These are phyloP conservation scores for Hemistola chrysoprasaria DNA, from an alignment of 2,888 invertebrate genomes.

Conservation along the genomic window DNA sequence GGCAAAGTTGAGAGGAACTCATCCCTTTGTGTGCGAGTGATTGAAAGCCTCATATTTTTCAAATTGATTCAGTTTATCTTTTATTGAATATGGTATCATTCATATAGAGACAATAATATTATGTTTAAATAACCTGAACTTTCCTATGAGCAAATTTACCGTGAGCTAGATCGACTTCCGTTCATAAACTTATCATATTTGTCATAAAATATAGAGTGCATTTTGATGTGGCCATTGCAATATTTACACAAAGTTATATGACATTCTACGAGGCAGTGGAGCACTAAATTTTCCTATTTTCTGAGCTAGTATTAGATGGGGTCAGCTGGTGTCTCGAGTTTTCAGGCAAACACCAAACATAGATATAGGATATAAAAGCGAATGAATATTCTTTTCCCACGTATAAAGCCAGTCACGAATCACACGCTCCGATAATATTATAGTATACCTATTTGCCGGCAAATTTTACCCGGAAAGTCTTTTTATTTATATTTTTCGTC, in stretches of 20 bases:
- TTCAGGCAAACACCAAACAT: no score
- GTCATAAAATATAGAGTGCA: constrained; percentile 11
- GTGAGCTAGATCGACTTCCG: background rate
- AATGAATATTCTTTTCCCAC: no score
- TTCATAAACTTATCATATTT: constrained; percentile 3
- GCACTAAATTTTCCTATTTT: constrained; percentile 5
- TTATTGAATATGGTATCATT: background rate
- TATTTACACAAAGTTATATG: constrained; percentile 36
- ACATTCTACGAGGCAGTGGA: constrained; percentile 37
- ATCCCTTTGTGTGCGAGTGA: constrained; percentile 5
- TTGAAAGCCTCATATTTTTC: constrained; percentile 1
- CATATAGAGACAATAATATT: no score
- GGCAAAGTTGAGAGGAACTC: constrained; percentile 2
- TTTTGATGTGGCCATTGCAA: constrained; percentile 13
- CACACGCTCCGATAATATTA: no score
- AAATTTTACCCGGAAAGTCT: no score
- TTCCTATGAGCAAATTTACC: no score
- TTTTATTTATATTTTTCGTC: no score
- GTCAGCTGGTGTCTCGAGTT: background rate
- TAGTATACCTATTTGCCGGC: no score
- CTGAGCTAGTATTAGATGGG: background rate
- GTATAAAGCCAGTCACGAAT: no score
- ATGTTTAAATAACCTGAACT: no score
- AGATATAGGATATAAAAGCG: no score
- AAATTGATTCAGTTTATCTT: constrained; percentile 1